Evolutionary conservation across 2,888 invertebrate species (phyloP).

Genomic region (Nemotelus nigrinus): DNA sequence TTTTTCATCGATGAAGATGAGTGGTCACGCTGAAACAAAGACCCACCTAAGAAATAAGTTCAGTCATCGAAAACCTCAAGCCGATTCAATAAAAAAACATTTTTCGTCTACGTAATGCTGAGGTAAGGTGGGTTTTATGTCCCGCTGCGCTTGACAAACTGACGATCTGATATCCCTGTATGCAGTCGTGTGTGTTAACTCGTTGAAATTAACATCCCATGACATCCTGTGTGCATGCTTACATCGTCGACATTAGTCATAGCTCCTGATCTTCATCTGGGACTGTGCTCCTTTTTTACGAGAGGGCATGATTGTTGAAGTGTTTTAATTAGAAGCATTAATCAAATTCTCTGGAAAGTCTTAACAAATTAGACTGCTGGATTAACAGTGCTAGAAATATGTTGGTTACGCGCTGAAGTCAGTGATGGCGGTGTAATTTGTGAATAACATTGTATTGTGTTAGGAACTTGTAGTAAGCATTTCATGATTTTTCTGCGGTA

Average conservation of each 20-base stretch:
- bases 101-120: conserved; percentile 3
- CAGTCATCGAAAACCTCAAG: conserved; percentile 31
- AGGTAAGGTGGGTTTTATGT: conserved; percentile 20
- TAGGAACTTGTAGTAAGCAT: too few species aligned
- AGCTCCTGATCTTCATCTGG: conserved; percentile 25
- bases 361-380: too few species aligned
- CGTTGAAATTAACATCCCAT: conserved; percentile 55
- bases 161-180: conserved; percentile 53
- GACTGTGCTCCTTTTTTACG: neutral
- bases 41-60: neutral
- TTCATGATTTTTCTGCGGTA: too few species aligned
- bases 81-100: conserved; percentile 8
- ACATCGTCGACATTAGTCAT: conserved; percentile 46
- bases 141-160: conserved; percentile 56
- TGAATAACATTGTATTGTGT: too few species aligned
- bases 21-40: conserved; percentile 12
- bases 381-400: too few species aligned
- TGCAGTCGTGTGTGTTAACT: conserved; percentile 51
- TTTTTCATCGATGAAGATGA: neutral
- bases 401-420: too few species aligned
- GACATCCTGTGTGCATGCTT: conserved; percentile 46
- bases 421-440: too few species aligned
- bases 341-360: conserved; percentile 21
- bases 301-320: conserved; percentile 15
- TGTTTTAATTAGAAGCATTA: conserved; percentile 19